Conservation (phyloP, 2,888 invertebrate genomes). For the Chrysolina oricalcia region DNA sequence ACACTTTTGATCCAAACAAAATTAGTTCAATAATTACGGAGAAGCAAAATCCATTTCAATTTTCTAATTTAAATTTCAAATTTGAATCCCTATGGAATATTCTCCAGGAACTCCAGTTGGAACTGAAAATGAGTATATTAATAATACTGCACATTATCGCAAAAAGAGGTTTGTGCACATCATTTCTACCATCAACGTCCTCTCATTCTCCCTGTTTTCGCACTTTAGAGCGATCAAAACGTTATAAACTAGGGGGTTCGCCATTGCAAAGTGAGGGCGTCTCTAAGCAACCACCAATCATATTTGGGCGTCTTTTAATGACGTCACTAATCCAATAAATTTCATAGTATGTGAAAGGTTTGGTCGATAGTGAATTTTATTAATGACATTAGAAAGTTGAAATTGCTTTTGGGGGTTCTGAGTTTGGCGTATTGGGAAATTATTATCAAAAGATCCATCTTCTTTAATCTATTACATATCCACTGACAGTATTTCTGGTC, state of each 20-base stretch:
- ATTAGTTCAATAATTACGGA: no score
- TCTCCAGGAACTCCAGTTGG: no score
- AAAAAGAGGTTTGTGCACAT: no score
- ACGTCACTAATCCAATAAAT: constrained; percentile 68
- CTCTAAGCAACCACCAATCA: constrained; percentile 71
- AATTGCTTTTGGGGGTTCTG: constrained; percentile 7
- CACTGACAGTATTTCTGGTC: background rate
- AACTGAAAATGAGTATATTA: no score
- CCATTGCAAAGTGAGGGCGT: constrained; percentile 70
- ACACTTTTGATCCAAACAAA: no score
- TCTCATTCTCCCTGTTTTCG: constrained; percentile 23
- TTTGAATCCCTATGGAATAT: no score
- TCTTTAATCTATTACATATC: background rate
- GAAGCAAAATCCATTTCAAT: no score
- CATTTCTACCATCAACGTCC: background rate
- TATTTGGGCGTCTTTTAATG: constrained; percentile 67
- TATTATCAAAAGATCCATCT: background rate
- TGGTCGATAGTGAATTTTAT: constrained; percentile 65
- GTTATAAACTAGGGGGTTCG: constrained; percentile 59
- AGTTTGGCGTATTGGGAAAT: background rate
- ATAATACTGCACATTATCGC: no score
- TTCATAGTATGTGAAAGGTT: constrained; percentile 60
- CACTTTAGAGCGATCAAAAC: constrained; percentile 47
- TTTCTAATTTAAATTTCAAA: no score
- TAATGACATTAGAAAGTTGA: constrained; percentile 57